A percentile compares a stretch with the other conserved stretches of the same genome.
phyloP scores from a whole-genome alignment of 1,140 invertebrate genomes.

The Nixonia krombeini region DNA sequence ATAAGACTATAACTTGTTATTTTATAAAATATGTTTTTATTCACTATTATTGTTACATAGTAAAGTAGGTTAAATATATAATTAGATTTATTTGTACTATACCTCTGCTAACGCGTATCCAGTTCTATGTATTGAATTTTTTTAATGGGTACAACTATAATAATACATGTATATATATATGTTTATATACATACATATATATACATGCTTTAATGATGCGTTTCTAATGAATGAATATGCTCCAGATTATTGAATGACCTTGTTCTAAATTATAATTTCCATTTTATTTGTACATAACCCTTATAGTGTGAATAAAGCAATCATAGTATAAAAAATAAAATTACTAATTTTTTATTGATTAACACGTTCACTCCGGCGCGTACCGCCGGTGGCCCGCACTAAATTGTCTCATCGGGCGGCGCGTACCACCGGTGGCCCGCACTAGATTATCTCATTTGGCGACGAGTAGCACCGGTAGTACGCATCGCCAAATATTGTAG shows the following conservation, averaged over 20 bases:
- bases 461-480: no score
- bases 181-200: slow-evolving; percentile 11
- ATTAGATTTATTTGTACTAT: slow-evolving; percentile 22
- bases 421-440: no score
- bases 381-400: no score
- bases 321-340: slow-evolving; percentile 35
- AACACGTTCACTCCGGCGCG: no score
- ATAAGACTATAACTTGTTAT: not conserved
- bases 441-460: no score
- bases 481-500: no score
- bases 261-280: slow-evolving; percentile 27
- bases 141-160: slow-evolving; percentile 16
- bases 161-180: slow-evolving; percentile 18
- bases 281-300: slow-evolving; percentile 57
- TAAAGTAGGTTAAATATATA: slow-evolving; percentile 19
- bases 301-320: slow-evolving; percentile 59
- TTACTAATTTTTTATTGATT: no score
- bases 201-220: slow-evolving; percentile 13
- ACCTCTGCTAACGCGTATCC: slow-evolving; percentile 21
- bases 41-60: slow-evolving; percentile 34
- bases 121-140: slow-evolving; percentile 25
- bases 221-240: slow-evolving; percentile 31
- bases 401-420: no score
- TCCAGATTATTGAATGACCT: not conserved
- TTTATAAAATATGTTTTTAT: not conserved